These are phyloP conservation scores for Otolemur garnettii DNA, from an alignment of 2,113 vertebrate species.

Conservation along the genomic window DNA sequence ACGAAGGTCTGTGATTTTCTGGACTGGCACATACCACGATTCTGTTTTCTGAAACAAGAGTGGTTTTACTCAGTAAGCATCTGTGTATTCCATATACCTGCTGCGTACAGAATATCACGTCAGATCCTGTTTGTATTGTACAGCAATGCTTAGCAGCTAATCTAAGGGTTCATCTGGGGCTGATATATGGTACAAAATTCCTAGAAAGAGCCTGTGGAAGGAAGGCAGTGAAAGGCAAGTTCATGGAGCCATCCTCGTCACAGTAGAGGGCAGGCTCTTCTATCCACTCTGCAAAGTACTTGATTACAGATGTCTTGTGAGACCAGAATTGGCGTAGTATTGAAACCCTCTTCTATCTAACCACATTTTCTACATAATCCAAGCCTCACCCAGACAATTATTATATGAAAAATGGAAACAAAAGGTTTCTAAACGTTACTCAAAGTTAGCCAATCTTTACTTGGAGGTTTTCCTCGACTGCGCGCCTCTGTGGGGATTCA, in stretches of 20 bases:
- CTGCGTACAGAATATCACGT: fast-evolving
- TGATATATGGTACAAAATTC: neutral
- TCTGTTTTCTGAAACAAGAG: neutral
- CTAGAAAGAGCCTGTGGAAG: neutral
- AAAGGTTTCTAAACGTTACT: neutral
- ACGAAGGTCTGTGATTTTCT: neutral
- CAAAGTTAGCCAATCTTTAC: neutral
- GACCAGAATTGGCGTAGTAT: neutral
- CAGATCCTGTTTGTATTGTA: neutral
- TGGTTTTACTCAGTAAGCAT: neutral
- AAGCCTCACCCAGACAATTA: neutral
- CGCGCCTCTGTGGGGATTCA: neutral
- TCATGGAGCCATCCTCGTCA: fast-evolving
- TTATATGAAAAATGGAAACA: conserved; percentile 38
- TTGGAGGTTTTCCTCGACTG: neutral
- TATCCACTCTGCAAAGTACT: neutral
- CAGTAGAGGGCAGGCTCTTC: neutral
- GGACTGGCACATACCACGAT: neutral
- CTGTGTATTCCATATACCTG: neutral
- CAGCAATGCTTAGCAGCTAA: neutral
- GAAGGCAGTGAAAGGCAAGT: neutral
- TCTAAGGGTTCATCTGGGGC: neutral
- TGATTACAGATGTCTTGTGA: neutral
- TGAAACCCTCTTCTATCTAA: neutral
- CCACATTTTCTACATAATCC: neutral